These are phyloP conservation scores for Cyprinodon brontotheroides DNA, from an alignment of 2,113 vertebrate genomes.

Conservation along the genomic window DNA sequence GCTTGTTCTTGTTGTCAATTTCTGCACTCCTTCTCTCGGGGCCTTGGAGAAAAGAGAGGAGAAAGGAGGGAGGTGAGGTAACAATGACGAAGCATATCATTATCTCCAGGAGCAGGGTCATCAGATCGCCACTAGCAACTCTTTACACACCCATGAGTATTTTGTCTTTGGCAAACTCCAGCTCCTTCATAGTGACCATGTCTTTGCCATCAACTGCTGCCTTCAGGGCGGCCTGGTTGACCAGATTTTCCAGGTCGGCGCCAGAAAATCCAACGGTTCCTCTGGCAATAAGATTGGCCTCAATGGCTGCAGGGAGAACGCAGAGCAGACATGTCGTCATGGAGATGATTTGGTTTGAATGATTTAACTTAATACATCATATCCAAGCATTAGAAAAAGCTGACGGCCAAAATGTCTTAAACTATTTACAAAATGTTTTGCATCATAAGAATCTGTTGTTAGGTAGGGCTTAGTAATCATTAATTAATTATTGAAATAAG, in stretches of 20 bases:
- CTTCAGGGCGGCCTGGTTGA: conserved; percentile 96
- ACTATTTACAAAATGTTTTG: too few relatives aligned
- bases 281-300: conserved; percentile 93
- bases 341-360: background rate
- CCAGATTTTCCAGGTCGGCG: conserved; percentile 97
- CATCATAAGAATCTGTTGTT: too few relatives aligned
- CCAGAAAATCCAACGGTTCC: conserved; percentile 98
- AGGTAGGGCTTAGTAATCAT: too few relatives aligned
- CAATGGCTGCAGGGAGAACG: conserved; percentile 68
- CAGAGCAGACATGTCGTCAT: background rate
- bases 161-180: conserved; percentile 98
- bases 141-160: conserved; percentile 90
- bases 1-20: conserved; percentile 93
- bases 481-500: too few relatives aligned
- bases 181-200: conserved; percentile 95
- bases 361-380: background rate
- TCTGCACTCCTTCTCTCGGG: conserved; percentile 94
- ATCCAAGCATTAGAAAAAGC: background rate
- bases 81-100: background rate
- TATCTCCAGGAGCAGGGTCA: background rate
- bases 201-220: conserved; percentile 96
- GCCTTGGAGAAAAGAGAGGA: conserved; percentile 72
- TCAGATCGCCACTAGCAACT: background rate
- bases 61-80: background rate
- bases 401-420: too few relatives aligned